phyloP scores from a whole-genome alignment of 2,113 vertebrate species.

The Melanerpes aurifrons region DNA sequence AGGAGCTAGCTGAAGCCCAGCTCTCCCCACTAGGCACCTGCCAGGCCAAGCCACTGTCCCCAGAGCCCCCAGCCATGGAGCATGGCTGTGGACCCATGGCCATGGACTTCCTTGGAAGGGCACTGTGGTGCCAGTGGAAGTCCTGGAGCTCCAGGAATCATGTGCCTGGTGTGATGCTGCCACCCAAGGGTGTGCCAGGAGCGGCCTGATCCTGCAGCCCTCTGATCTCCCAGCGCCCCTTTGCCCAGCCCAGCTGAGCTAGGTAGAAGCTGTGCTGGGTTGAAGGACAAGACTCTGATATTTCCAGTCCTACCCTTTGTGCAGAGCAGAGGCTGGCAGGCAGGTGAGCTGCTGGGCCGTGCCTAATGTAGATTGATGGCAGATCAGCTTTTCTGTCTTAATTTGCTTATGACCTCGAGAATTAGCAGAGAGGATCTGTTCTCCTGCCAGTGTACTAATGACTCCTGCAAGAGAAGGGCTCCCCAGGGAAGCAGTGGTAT shows the following conservation, averaged over 20 bases:
- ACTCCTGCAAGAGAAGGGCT: constrained; percentile 21
- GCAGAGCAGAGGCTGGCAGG: neutral
- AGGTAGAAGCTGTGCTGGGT: neutral
- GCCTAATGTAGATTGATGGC: neutral
- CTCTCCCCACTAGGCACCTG: accelerated
- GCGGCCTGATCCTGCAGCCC: neutral
- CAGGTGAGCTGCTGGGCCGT: neutral
- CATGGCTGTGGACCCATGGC: accelerated
- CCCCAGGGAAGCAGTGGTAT: constrained; percentile 41
- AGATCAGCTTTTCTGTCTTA: constrained; percentile 32
- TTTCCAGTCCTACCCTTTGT: neutral
- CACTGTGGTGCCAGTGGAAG: neutral
- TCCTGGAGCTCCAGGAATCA: accelerated
- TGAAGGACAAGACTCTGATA: neutral
- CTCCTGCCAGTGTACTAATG: constrained; percentile 8
- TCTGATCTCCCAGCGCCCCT: neutral
- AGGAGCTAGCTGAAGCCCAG: neutral
- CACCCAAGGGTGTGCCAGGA: accelerated
- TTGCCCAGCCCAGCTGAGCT: neutral
- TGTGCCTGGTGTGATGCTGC: accelerated
- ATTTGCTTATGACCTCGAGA: constrained; percentile 54
- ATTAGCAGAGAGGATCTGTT: neutral
- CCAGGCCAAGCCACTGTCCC: neutral
- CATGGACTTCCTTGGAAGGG: neutral
- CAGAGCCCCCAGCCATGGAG: neutral